phyloP scores from a whole-genome alignment of 2,888 invertebrate genomes.

The Lepeophtheirus nordmannii region DNA sequence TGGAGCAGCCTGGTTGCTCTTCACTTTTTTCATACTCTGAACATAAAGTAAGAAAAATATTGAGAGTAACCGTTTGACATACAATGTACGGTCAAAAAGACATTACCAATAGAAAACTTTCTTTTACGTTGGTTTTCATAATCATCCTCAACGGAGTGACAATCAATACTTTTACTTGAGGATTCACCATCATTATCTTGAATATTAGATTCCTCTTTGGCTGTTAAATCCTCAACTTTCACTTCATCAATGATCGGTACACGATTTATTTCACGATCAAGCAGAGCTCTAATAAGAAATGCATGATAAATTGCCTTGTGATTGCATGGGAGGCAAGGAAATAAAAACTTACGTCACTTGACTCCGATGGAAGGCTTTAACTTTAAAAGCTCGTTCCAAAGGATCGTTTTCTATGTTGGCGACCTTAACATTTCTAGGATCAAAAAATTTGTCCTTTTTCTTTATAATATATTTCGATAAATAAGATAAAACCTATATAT shows the following conservation, averaged over 20 bases:
- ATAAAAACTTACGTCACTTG: slow-evolving; percentile 23
- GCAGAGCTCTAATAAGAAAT: background rate
- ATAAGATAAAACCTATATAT: slow-evolving; percentile 9
- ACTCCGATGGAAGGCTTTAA: slow-evolving; percentile 21
- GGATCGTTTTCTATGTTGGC: slow-evolving; percentile 10
- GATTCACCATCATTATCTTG: no score
- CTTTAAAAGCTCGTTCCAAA: slow-evolving; percentile 17
- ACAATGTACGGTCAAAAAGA: no score
- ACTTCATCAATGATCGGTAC: background rate
- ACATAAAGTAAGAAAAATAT: no score
- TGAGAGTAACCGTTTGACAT: no score
- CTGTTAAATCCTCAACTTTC: no score
- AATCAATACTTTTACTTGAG: no score
- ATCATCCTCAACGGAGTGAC: no score
- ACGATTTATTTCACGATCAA: slow-evolving; percentile 2
- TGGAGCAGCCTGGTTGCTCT: no score
- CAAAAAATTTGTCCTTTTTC: slow-evolving; percentile 19
- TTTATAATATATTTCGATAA: slow-evolving; percentile 18
- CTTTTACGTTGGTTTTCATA: no score
- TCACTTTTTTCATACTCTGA: no score
- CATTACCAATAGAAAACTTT: no score
- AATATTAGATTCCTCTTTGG: no score
- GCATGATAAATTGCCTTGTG: background rate
- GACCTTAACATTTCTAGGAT: slow-evolving; percentile 18
- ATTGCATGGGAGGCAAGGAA: background rate